Percentiles rank a stretch among this genome's conserved stretches.
Conservation (phyloP, 1,140 invertebrate species). For the Gerris buenoi region DNA sequence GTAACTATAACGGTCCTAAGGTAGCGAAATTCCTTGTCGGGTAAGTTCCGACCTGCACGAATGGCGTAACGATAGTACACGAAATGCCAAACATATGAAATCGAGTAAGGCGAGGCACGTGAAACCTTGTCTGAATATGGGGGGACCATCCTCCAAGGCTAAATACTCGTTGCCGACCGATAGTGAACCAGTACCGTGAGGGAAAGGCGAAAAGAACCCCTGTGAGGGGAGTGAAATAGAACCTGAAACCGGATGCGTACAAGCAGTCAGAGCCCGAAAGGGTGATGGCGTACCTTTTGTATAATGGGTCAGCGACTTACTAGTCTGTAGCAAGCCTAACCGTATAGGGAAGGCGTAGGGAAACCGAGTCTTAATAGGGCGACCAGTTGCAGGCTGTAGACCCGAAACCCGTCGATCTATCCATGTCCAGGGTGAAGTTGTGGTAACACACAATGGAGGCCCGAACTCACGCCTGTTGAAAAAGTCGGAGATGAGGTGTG, state of each 20-base stretch:
- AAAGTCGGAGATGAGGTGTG: conserved; percentile 26
- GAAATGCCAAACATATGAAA: no score
- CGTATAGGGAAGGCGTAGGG: conserved; percentile 24
- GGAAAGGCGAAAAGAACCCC: conserved; percentile 27
- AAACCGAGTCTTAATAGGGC: conserved; percentile 30
- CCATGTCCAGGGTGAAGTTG: conserved; percentile 27
- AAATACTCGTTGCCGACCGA: conserved; percentile 30
- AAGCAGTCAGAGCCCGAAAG: conserved; percentile 24
- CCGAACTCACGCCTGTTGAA: conserved; percentile 26
- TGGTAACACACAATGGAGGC: conserved; percentile 25
- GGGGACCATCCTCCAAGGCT: conserved; percentile 29
- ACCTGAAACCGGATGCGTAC: conserved; percentile 28
- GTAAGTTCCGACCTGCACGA: conserved; percentile 19
- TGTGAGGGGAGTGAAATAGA: conserved; percentile 28
- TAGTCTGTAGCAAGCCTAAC: conserved; percentile 26
- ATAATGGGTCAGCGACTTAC: conserved; percentile 28
- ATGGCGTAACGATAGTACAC: conserved; percentile 24
- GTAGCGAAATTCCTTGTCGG: not conserved
- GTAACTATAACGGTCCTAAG: conserved; percentile 30
- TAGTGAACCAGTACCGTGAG: conserved; percentile 23
- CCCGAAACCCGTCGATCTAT: conserved; percentile 29
- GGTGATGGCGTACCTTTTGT: conserved; percentile 30
- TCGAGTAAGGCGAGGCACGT: conserved; percentile 22
- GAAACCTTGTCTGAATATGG: conserved; percentile 26
- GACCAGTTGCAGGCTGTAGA: conserved; percentile 25